phyloP scores from a whole-genome alignment of 2,888 invertebrate genomes.

The Limnephilus rhombicus region DNA sequence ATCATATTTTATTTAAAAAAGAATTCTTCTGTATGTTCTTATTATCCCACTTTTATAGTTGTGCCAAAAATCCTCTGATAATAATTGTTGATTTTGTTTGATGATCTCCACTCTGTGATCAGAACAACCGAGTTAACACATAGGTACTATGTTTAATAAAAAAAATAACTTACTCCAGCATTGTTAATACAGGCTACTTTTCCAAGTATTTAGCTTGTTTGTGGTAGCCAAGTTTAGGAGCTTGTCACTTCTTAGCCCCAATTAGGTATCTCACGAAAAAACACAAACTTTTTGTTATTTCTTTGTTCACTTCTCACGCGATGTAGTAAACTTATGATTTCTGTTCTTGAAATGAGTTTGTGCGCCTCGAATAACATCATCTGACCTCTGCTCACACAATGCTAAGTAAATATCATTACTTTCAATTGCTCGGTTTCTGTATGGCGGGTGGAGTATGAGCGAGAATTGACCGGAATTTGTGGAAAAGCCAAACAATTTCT shows the following conservation, averaged over 20 bases:
- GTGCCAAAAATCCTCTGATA: no score
- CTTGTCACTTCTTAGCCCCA: neutral
- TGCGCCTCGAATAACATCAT: neutral
- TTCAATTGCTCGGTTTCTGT: conserved; percentile 6
- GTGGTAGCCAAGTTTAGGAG: neutral
- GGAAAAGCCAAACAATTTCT: conserved; percentile 6
- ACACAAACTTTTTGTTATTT: neutral
- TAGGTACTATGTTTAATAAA: neutral
- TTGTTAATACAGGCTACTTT: neutral
- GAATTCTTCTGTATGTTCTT: no score
- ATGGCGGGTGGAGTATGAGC: neutral
- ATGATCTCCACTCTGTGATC: no score
- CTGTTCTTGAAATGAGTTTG: neutral
- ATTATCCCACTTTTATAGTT: no score
- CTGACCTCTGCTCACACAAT: conserved; percentile 24
- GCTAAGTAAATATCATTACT: neutral
- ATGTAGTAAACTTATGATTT: neutral
- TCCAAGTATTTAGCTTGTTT: neutral
- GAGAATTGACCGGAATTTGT: neutral
- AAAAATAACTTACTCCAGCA: neutral
- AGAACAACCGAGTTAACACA: no score
- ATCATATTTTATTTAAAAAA: no score
- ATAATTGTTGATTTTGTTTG: no score
- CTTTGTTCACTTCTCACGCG: conserved; percentile 1
- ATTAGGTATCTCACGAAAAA: neutral